Evolutionary conservation across 2,888 invertebrate genomes (phyloP).

Genomic region (Hirtodrosophila alboralis): DNA sequence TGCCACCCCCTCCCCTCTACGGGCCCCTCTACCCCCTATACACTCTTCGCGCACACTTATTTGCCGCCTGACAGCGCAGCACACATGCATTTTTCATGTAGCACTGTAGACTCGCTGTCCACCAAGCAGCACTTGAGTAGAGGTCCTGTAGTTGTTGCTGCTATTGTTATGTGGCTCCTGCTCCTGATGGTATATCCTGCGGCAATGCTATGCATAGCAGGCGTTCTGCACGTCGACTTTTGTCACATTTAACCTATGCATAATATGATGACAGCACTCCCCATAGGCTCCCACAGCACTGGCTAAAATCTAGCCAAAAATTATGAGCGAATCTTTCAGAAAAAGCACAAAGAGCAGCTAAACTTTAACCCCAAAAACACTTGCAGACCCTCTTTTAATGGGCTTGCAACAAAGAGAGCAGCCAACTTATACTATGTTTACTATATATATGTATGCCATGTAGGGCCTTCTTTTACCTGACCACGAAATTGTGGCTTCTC

Average conservation of each 20-base stretch:
- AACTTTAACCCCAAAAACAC: slow-evolving; percentile 28
- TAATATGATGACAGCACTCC: slow-evolving; percentile 53
- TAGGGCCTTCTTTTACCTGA: background rate
- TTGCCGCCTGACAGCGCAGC: slow-evolving; percentile 5
- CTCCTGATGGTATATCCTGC: slow-evolving; percentile 13
- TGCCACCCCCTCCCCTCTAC: background rate
- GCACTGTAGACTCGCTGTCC: slow-evolving; percentile 18
- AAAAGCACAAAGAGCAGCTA: slow-evolving; percentile 7
- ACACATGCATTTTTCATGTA: slow-evolving; percentile 47
- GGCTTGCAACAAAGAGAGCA: slow-evolving; percentile 20
- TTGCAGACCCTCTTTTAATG: slow-evolving; percentile 20
- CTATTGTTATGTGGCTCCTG: slow-evolving; percentile 4
- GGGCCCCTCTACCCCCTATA: background rate
- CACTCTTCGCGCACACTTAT: background rate
- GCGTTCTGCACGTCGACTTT: slow-evolving; percentile 30
- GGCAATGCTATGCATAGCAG: slow-evolving; percentile 24
- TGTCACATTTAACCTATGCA: slow-evolving; percentile 59
- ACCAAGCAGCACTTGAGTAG: slow-evolving; percentile 20
- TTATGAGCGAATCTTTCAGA: slow-evolving; percentile 31
- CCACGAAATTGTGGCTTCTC: slow-evolving; percentile 20
- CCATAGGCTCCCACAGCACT: too few species aligned
- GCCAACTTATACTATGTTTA: background rate
- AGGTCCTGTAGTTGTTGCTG: background rate
- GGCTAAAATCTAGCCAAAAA: slow-evolving; percentile 29
- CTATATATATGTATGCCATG: too few species aligned